phyloP scores from a whole-genome alignment of 1,140 invertebrate genomes.

The Hyphantria cunea region DNA sequence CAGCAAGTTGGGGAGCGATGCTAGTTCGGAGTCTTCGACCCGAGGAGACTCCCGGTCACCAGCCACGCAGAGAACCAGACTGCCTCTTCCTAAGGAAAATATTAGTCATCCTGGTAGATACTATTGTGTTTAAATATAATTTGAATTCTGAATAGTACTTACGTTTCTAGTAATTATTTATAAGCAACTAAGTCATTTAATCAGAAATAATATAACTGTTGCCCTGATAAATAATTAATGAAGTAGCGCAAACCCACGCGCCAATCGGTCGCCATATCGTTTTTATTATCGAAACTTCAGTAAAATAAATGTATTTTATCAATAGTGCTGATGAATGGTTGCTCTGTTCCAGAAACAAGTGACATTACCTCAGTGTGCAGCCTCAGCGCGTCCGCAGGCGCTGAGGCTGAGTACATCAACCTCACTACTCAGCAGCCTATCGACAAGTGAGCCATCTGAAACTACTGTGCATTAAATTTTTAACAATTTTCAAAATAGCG shows the following conservation, averaged over 20 bases:
- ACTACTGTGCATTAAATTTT: no score
- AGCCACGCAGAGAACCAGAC: slow-evolving; percentile 51
- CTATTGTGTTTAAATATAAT: background rate
- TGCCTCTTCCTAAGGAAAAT: slow-evolving; percentile 68
- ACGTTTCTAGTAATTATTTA: no score
- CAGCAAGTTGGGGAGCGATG: slow-evolving; percentile 76
- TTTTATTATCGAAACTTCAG: no score
- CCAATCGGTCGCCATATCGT: no score
- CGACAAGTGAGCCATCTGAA: slow-evolving; percentile 68
- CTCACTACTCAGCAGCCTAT: slow-evolving; percentile 55
- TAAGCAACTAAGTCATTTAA: no score
- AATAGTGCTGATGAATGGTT: no score
- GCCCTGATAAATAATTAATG: no score
- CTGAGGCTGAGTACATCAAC: slow-evolving; percentile 66
- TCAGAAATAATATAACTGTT: no score
- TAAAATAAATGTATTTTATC: no score
- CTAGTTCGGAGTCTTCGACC: slow-evolving; percentile 62
- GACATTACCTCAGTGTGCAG: slow-evolving; percentile 84
- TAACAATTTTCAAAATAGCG: no score
- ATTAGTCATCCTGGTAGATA: slow-evolving; percentile 73
- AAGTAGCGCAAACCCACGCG: no score
- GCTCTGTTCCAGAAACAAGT: slow-evolving; percentile 80
- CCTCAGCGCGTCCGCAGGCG: slow-evolving; percentile 78
- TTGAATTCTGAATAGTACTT: no score
- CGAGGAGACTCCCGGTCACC: slow-evolving; percentile 60